A percentile compares a stretch with the other conserved stretches of the same genome.
Conservation (phyloP, 2,113 vertebrate genomes). For the Cyphotilapia sp. region DNA sequence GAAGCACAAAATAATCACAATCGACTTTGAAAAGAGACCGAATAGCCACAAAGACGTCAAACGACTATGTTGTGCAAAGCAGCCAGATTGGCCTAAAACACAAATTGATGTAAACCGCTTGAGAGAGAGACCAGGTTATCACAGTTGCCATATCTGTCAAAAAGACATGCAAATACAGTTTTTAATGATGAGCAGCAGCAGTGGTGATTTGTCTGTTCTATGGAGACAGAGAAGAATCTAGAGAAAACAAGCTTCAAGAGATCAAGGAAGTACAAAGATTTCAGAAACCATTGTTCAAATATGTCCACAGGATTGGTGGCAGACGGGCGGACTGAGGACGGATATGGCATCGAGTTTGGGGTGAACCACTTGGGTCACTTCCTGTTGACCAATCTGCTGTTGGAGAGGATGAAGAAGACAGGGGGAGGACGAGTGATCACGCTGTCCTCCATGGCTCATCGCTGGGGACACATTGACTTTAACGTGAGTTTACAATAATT, state of each 20-base stretch:
- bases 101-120: background rate
- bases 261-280: background rate
- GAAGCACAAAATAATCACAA: background rate
- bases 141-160: background rate
- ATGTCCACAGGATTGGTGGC: constrained; percentile 70
- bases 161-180: background rate
- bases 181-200: background rate
- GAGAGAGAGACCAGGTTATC: background rate
- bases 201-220: background rate
- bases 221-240: background rate
- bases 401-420: constrained; percentile 72
- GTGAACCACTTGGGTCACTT: constrained; percentile 81
- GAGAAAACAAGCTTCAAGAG: background rate
- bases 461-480: constrained; percentile 70
- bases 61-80: background rate
- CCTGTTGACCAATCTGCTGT: constrained; percentile 74
- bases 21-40: background rate
- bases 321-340: constrained; percentile 71
- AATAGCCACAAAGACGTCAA: background rate
- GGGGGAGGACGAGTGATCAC: constrained; percentile 77
- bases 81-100: background rate
- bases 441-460: constrained; percentile 76
- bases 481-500: background rate
- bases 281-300: background rate
- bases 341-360: constrained; percentile 78